phyloP scores from a whole-genome alignment of 2,113 vertebrate genomes.

The Corydoras maculifer region DNA sequence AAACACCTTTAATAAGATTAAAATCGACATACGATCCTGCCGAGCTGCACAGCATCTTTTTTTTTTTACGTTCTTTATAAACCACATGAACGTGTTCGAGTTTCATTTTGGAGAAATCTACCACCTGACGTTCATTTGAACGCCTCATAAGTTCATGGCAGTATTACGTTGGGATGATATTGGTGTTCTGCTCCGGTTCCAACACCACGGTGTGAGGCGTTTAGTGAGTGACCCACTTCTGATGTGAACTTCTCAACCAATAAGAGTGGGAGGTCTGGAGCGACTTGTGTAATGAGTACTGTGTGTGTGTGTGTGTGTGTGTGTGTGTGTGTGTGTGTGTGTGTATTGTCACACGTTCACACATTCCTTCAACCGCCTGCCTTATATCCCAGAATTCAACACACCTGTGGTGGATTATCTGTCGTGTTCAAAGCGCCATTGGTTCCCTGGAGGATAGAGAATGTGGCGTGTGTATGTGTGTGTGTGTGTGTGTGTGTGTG shows the following conservation, averaged over 20 bases:
- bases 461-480: not conserved
- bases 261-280: not conserved
- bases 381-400: conserved; percentile 29
- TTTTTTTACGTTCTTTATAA: too few species aligned
- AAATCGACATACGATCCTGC: too few species aligned
- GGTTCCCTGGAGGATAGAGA: not conserved
- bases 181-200: too few species aligned
- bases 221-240: too few species aligned
- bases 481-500: conserved; percentile 36
- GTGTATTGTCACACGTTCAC: conserved; percentile 11
- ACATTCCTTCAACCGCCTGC: conserved; percentile 30
- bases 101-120: too few species aligned
- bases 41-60: too few species aligned
- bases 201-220: too few species aligned
- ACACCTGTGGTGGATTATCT: conserved; percentile 52
- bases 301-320: conserved; percentile 12
- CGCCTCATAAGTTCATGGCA: too few species aligned
- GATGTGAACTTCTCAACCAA: not conserved
- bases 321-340: conserved; percentile 4
- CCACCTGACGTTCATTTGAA: too few species aligned
- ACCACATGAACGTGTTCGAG: too few species aligned
- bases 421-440: conserved; percentile 12
- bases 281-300: not conserved
- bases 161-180: too few species aligned
- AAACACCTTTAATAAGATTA: too few species aligned